These are phyloP conservation scores for Troides helena DNA, from an alignment of 2,888 invertebrate genomes.

Conservation along the genomic window DNA sequence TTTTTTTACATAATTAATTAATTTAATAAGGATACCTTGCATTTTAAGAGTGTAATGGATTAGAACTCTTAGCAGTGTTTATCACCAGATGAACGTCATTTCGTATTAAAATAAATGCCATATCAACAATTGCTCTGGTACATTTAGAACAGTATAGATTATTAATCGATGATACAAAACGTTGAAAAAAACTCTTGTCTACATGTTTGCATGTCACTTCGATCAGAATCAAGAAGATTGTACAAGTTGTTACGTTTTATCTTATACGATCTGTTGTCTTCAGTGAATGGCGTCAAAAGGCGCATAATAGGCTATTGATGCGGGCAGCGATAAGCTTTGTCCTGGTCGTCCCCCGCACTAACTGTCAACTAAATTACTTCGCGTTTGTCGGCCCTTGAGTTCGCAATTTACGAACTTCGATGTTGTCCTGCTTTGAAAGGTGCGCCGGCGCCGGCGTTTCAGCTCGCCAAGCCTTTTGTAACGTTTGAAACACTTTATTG, in stretches of 20 bases:
- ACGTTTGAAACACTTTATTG: neutral
- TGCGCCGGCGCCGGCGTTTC: constrained; percentile 54
- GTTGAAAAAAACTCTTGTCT: neutral
- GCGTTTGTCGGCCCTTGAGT: constrained; percentile 70
- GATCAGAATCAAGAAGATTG: constrained; percentile 31
- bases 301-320: constrained; percentile 75
- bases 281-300: constrained; percentile 62
- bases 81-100: no score
- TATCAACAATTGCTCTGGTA: neutral
- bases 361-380: constrained; percentile 76
- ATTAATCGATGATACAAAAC: constrained; percentile 2
- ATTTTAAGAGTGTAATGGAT: no score
- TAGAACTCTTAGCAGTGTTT: no score
- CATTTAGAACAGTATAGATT: neutral
- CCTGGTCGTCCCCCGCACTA: constrained; percentile 49
- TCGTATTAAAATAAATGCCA: neutral
- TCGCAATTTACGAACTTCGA: constrained; percentile 69
- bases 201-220: constrained; percentile 22
- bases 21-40: neutral
- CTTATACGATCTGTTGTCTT: constrained; percentile 62
- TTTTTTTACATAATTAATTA: neutral
- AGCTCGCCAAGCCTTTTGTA: constrained; percentile 10
- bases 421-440: constrained; percentile 49
- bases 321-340: constrained; percentile 68
- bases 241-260: constrained; percentile 44